A percentile compares a stretch with the other conserved stretches of the same genome.
phyloP scores from a whole-genome alignment of 2,797 vertebrate genomes.

The Urosaurus nigricauda region DNA sequence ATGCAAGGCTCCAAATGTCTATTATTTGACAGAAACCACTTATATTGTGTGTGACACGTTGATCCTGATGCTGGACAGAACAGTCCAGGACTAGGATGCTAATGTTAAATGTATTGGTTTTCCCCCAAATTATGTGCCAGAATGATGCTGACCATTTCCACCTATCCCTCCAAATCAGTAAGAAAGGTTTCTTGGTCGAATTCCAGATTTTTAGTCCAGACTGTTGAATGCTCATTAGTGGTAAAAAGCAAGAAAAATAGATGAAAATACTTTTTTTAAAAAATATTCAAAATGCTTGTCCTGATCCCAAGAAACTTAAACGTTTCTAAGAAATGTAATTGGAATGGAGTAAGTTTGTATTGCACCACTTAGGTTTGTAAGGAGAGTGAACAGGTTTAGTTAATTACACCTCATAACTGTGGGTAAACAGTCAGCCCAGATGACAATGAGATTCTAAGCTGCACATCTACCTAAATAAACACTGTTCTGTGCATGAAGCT shows the following conservation, averaged over 20 bases:
- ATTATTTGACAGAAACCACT: conserved; percentile 5
- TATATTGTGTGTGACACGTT: conserved; percentile 17
- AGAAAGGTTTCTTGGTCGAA: not conserved
- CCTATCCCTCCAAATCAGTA: conserved; percentile 15
- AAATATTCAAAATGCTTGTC: conserved; percentile 8
- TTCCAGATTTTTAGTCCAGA: conserved; percentile 17
- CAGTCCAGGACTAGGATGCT: not conserved
- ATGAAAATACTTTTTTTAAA: not conserved
- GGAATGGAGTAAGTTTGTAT: not conserved
- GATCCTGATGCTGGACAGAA: conserved; percentile 13
- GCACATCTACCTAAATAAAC: conserved; percentile 7
- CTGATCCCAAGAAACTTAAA: not conserved
- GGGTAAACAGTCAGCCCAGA: not conserved
- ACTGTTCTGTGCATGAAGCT: not conserved
- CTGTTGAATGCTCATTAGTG: not conserved
- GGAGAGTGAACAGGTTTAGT: conserved; percentile 3
- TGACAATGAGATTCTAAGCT: conserved; percentile 23
- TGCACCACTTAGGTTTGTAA: not conserved
- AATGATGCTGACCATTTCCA: not conserved
- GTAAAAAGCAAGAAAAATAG: not conserved
- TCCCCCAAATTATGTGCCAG: not conserved
- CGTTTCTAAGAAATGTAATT: conserved; percentile 24
- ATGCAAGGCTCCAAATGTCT: conserved; percentile 21
- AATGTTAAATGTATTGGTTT: conserved; percentile 10
- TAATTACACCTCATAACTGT: conserved; percentile 18